Base-by-base conservation (phyloP, 2,113 vertebrate species). In the Clinocottus analis region DNA sequence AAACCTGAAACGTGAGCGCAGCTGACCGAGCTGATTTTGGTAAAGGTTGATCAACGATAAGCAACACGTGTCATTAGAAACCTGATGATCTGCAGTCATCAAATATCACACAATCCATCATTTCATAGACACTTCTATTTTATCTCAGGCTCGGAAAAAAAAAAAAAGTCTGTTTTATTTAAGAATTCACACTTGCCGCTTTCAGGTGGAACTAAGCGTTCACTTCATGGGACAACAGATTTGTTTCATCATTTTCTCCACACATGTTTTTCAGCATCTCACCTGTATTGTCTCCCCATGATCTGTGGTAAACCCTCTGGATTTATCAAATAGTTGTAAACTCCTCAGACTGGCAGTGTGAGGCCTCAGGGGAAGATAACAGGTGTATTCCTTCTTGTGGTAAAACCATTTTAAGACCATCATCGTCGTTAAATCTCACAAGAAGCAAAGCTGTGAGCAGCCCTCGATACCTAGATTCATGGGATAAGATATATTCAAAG, bases 401-500 rank as follows among this genome's bases (percentile, higher is more conserved):
- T 86, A 87, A 91, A 94, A 91, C 92, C 93, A 88, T 92, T 93
- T 93, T 91, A 90, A 93, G 93, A 92, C 86, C 93, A 90, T 78
- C 92, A 83, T 94, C 94, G 92, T 94, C 93, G 58, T 92, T 94
- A 82, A 90, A 93, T 89, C 93, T 90, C 94, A 92, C 93, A 94
- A 93, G 94, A 90, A 86, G 92, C 91, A 94, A 92, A 92, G 92
- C 85, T 91, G 90, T 87, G 93, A 93, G 90, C 90, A 84, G 89
- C 93, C 86, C 88, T 93, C 93, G 94, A 85, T 76, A 95, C 95
- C 95, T 95, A 93, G 92, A 94, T 94, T 93, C 88, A 91, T 77
- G 91, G 91, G 85, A 94, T 92, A 87, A 95, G 92, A 94, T 94
- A 93, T 94, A 93, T 94, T 93, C 91, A 95, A 93, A 93, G 89